Base-by-base conservation (phyloP, 2,888 invertebrate species). In the Ichneumoninae sp. region DNA sequence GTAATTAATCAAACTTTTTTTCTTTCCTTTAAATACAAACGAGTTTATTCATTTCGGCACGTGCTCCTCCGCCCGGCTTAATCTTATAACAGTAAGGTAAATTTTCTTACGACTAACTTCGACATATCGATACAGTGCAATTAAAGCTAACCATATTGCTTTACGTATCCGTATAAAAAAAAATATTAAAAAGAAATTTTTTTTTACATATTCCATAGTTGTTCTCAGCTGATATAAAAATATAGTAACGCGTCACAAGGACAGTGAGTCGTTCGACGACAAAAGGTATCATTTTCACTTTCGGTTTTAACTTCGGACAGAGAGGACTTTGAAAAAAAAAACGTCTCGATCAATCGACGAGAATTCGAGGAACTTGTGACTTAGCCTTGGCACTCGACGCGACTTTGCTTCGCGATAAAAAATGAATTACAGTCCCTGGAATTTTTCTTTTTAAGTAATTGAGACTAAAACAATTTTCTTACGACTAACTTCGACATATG, bases 71-170 rank as follows among this genome's bases (percentile, higher is more conserved):
- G 57, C 3, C 26, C 10, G 57, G 5, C 19, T 57, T 26, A 1
- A 19, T 54, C 4, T 1, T 13, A 57, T 57, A 47, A 22, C 57
- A 10, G 57, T 57, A 26, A 57, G 26, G 26, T 57, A 26, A 57
- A 57, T 57, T 7, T 62, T 62, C 62, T 62, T 62, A 62, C 30
- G 7, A 33, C 33, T 62, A 30, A 62, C 13, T 16, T 16, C 62
- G 60, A 16, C 1, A 5, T 16, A 16, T 16, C 5, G n/a, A 62
- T 62, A 62, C n/a, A 16, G 62, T 30, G 33, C 62, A 22, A 57
- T 19, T 62, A 33, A 33, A 62, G 6, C 62, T 62, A 33, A 6
- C 62, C 16, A 62, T 30, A 30, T 62, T 62, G 6, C 3, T 60
- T 60, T 0, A 13, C 10, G 0, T 30, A 30, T 30, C 0, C 60